Base-by-base conservation (phyloP, 2,888 invertebrate genomes). In the Phrixothrix hirtus region DNA sequence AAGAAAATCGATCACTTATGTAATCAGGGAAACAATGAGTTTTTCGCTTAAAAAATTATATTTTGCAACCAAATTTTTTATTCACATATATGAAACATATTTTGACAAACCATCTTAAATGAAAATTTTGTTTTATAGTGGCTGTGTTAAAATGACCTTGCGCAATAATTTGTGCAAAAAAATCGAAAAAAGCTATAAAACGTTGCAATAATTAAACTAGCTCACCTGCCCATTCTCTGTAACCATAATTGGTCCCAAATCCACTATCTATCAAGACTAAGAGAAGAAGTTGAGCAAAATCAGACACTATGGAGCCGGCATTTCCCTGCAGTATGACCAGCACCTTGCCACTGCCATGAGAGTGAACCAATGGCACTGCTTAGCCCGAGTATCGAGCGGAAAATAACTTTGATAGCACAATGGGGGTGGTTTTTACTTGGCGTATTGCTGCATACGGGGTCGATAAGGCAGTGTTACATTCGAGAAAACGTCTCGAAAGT, bases 361-460 rank as follows among this genome's bases (percentile, higher is more conserved):
- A 57, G 57, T 59, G 61, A 68, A 62, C 68, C 71, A 68, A 67
- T 70, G 70, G 68, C 68, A 68, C 68, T 48, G 64, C 66, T 66
- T 70, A 66, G 68, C 73, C 72, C 72, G 58, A 67, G 65, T 75
- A 75, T 75, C 72, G 75, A 75, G 66, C 71, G 70, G 73, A 74
- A 74, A 68, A 62, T 64, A 71, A 66, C 67, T 72, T 74, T 70
- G 72, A 73, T 71, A 65, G 35, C 57, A 26, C 16, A 39, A 31
- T 26, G 57, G 43, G 61, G 60, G 56, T 56, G 50, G 58, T 54
- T 55, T 56, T 42, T 39, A 27, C 45, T 51, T 29, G 38, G 27
- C 41, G 26, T 35, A 16, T 37, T 34, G 15, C 45, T 34, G 25
- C 16, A n/a, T 21, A 16, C 29, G 36, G 21, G 54, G 50, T 50